Percentiles rank a stretch among this genome's conserved stretches.
Conservation (phyloP, 2,797 vertebrate species). For the Tenualosa ilisha region DNA sequence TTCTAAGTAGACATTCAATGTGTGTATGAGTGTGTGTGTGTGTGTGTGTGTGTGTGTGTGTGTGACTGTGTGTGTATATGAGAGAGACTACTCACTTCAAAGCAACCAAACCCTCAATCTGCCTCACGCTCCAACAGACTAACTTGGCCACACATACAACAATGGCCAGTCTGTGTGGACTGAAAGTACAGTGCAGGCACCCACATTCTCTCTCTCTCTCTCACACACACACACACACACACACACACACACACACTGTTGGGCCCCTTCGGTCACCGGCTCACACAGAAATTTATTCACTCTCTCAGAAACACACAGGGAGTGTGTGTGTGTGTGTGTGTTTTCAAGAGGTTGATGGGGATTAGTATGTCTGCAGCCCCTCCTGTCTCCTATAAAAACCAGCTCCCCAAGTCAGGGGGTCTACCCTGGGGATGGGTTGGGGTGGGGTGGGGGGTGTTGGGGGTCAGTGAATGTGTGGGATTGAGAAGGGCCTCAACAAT, state of each 20-base stretch:
- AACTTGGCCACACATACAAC: conserved; percentile 23
- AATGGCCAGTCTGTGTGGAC: not conserved
- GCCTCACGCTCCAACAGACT: conserved; percentile 35
- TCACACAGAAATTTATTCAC: conserved; percentile 41
- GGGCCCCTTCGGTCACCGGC: not conserved
- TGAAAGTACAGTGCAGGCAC: conserved; percentile 46
- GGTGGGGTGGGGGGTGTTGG: no score
- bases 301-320: conserved; percentile 50
- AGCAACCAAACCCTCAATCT: conserved; percentile 65
- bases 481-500: not conserved
- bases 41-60: not conserved
- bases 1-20: not conserved
- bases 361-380: conserved; percentile 22
- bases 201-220: not conserved
- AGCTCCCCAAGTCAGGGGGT: conserved; percentile 12
- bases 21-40: not conserved
- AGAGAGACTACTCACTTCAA: conserved; percentile 59
- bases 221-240: not conserved
- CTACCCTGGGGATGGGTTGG: not conserved
- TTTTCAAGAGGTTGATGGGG: not conserved
- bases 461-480: not conserved
- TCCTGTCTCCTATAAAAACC: conserved; percentile 19
- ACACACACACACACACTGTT: not conserved
- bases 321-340: conserved; percentile 43
- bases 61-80: not conserved